phyloP scores from a whole-genome alignment of 2,888 invertebrate genomes.

The Seira musarum region DNA sequence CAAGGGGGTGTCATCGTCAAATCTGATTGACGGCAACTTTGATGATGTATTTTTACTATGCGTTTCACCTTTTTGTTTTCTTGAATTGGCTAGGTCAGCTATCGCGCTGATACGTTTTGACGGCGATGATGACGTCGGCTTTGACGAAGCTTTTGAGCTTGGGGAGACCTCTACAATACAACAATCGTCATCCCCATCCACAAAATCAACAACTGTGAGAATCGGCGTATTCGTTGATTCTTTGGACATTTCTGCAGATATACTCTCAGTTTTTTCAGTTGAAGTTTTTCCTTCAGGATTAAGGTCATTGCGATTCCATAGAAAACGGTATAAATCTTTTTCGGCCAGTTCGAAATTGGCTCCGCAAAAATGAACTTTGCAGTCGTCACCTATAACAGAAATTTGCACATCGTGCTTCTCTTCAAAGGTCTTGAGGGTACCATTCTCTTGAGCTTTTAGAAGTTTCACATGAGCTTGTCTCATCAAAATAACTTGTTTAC shows the following conservation, averaged over 20 bases:
- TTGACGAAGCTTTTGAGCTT: background rate
- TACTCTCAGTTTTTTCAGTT: background rate
- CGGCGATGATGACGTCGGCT: too few species aligned
- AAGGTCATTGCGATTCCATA: too few species aligned
- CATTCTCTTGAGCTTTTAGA: slow-evolving; percentile 26
- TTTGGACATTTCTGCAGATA: background rate
- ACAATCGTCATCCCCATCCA: too few species aligned
- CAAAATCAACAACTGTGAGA: background rate
- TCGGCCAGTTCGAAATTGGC: slow-evolving; percentile 23
- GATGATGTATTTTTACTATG: background rate
- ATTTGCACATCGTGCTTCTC: slow-evolving; percentile 34
- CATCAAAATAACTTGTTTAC: slow-evolving; percentile 21
- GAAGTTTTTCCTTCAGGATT: too few species aligned
- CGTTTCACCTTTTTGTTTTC: background rate
- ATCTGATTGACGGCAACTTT: background rate
- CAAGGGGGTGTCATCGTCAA: background rate
- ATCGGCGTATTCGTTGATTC: background rate
- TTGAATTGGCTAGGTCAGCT: background rate
- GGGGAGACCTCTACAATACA: slow-evolving; percentile 9
- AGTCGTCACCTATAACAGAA: slow-evolving; percentile 27
- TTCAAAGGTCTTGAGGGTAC: slow-evolving; percentile 29
- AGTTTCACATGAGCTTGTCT: slow-evolving; percentile 27
- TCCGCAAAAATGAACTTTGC: slow-evolving; percentile 48
- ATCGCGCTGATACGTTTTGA: too few species aligned
- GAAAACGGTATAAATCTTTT: slow-evolving; percentile 31